A percentile compares a stretch with the other conserved stretches of the same genome.
phyloP scores from a whole-genome alignment of 2,888 invertebrate species.

The Linnaemya vulpina region DNA sequence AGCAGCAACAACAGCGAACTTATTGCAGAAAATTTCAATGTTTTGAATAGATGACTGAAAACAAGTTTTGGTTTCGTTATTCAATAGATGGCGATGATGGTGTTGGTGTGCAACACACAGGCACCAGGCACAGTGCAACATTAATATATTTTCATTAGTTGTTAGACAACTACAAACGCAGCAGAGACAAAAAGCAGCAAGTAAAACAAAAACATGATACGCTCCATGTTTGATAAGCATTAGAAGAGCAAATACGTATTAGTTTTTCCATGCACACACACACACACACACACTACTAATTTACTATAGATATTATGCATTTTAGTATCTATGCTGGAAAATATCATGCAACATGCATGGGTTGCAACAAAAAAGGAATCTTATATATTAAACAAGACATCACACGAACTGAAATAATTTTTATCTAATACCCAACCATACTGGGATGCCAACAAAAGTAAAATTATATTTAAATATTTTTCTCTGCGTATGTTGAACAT shows the following conservation, averaged over 20 bases:
- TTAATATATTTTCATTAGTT: conserved; percentile 6
- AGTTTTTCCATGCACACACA: background rate
- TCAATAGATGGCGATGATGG: conserved; percentile 56
- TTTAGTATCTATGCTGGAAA: conserved; percentile 25
- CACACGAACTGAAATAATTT: background rate
- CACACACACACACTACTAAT: background rate
- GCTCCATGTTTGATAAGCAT: conserved; percentile 53
- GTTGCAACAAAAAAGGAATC: conserved; percentile 41
- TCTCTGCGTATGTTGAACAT: background rate
- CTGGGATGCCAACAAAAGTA: conserved; percentile 62
- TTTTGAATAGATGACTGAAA: conserved; percentile 63
- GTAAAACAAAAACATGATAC: conserved; percentile 16
- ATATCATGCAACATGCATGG: conserved; percentile 69
- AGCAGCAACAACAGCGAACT: conserved; percentile 13
- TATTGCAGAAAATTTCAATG: conserved; percentile 59
- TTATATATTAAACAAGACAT: conserved; percentile 23
- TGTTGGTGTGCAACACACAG: conserved; percentile 8
- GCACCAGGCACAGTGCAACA: conserved; percentile 14
- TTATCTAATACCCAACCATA: conserved; percentile 32
- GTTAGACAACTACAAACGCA: conserved; percentile 67
- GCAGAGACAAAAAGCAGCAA: conserved; percentile 45
- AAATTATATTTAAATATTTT: conserved; percentile 52
- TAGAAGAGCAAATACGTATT: conserved; percentile 52
- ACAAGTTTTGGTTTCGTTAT: conserved; percentile 67
- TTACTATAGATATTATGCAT: conserved; percentile 31